These are phyloP conservation scores for Cheilosia pagana DNA, from an alignment of 2,888 invertebrate species.

Conservation along the genomic window DNA sequence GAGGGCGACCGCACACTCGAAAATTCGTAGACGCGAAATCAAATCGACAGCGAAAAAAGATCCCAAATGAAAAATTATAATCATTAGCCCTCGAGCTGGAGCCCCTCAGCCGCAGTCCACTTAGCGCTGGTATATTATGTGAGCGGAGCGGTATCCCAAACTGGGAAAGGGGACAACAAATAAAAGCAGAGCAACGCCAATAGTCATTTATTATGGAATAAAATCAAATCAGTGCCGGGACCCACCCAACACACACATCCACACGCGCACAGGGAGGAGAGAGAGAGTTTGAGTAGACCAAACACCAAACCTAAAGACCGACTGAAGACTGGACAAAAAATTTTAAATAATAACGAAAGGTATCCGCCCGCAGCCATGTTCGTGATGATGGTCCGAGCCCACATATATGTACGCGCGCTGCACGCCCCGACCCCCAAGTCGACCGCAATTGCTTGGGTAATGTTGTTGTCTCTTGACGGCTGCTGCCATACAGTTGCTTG, in stretches of 20 bases:
- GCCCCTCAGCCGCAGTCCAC: constrained; percentile 19
- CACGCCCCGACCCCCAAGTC: constrained; percentile 62
- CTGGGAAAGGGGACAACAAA: constrained; percentile 58
- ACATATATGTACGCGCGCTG: constrained; percentile 23
- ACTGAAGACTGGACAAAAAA: constrained; percentile 43
- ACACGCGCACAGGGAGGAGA: background rate
- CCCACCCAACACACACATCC: constrained; percentile 63
- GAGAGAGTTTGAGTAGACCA: constrained; percentile 31
- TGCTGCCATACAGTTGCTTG: constrained; percentile 57
- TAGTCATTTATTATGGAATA: constrained; percentile 66
- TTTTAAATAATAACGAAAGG: constrained; percentile 69
- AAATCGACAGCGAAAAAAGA: background rate
- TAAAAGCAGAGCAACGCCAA: constrained; percentile 65
- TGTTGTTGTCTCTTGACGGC: constrained; percentile 55
- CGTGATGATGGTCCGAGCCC: constrained; percentile 69
- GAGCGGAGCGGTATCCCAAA: constrained; percentile 16
- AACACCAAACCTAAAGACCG: constrained; percentile 19
- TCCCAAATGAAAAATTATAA: constrained; percentile 12
- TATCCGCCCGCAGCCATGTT: constrained; percentile 71
- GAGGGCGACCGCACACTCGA: constrained; percentile 34
- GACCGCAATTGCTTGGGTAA: constrained; percentile 38
- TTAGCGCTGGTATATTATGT: constrained; percentile 52
- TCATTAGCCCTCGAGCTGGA: constrained; percentile 55
- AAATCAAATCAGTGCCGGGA: constrained; percentile 65
- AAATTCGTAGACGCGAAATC: constrained; percentile 26